Percentiles rank a stretch among this genome's conserved stretches.
Evolutionary conservation across 1,140 invertebrate genomes (phyloP).

Genomic region (Oncopeltus fasciatus): DNA sequence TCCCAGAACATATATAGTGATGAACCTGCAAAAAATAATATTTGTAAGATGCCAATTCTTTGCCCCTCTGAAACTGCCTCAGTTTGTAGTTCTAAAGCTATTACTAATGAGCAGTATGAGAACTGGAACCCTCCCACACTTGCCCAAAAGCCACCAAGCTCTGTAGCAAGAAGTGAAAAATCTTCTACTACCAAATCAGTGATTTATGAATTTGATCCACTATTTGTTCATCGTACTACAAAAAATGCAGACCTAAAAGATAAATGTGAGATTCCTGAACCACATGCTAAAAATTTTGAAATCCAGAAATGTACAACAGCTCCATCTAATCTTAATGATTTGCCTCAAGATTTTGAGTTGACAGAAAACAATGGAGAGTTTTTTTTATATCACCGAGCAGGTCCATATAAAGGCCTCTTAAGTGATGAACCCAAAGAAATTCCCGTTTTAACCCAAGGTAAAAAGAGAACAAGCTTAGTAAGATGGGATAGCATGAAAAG

Average conservation of each 20-base stretch:
- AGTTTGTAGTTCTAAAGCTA: constrained; percentile 13
- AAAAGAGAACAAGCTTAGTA: constrained; percentile 27
- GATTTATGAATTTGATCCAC: constrained; percentile 27
- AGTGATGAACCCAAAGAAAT: constrained; percentile 24
- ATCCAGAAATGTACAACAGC: not conserved
- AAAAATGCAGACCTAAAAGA: not conserved
- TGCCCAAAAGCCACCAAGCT: not conserved
- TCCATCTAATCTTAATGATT: not conserved
- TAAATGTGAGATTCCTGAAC: not conserved
- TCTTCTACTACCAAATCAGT: constrained; percentile 22
- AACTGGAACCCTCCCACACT: constrained; percentile 13
- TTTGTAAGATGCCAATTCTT: not conserved
- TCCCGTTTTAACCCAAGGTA: constrained; percentile 24
- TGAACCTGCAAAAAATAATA: not conserved
- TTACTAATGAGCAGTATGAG: constrained; percentile 20
- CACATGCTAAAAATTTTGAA: not conserved
- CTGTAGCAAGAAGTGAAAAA: constrained; percentile 12
- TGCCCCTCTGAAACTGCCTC: not conserved
- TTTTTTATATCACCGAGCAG: constrained; percentile 19
- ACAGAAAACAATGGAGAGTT: constrained; percentile 8
- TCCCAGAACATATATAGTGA: constrained; percentile 12
- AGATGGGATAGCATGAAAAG: constrained; percentile 27
- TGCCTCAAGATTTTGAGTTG: not conserved
- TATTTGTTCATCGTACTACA: constrained; percentile 17
- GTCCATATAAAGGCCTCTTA: not conserved